These are phyloP conservation scores for Isurus oxyrinchus DNA, from an alignment of 2,113 vertebrate genomes.

Conservation along the genomic window DNA sequence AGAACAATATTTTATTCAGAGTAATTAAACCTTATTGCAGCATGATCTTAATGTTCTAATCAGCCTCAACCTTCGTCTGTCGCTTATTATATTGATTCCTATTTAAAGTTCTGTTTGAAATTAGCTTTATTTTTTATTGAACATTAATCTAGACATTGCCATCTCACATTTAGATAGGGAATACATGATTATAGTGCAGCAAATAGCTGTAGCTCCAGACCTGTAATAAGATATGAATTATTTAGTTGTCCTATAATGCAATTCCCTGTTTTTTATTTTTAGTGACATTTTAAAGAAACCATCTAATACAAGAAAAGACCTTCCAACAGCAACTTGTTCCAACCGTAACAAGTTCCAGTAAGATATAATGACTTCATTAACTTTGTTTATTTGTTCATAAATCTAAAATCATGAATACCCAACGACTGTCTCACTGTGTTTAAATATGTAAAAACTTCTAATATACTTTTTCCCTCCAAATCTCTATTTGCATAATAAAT, in stretches of 20 bases:
- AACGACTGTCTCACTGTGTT: neutral
- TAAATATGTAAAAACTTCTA: neutral
- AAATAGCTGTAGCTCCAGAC: neutral
- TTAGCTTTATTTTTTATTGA: slow-evolving; percentile 27
- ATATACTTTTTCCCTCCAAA: too few relatives aligned
- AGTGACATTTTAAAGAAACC: slow-evolving; percentile 25
- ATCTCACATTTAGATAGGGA: slow-evolving; percentile 14
- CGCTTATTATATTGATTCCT: slow-evolving; percentile 24
- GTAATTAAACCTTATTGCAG: slow-evolving; percentile 8
- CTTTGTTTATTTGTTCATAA: slow-evolving; percentile 17
- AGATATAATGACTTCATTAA: slow-evolving; percentile 22
- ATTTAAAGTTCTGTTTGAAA: slow-evolving; percentile 32
- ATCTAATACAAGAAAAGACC: neutral
- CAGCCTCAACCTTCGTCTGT: neutral
- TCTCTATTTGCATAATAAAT: neutral
- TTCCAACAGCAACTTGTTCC: neutral
- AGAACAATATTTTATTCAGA: slow-evolving; percentile 27
- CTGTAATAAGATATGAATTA: slow-evolving; percentile 23
- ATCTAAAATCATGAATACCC: neutral
- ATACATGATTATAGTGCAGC: neutral
- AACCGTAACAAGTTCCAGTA: neutral
- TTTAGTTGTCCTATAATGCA: slow-evolving; percentile 16
- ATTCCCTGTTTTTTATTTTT: neutral
- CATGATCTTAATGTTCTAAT: neutral
- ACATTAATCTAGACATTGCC: slow-evolving; percentile 36